These are phyloP conservation scores for Mesaphorura yosii DNA, from an alignment of 1,140 invertebrate species.

Conservation along the genomic window DNA sequence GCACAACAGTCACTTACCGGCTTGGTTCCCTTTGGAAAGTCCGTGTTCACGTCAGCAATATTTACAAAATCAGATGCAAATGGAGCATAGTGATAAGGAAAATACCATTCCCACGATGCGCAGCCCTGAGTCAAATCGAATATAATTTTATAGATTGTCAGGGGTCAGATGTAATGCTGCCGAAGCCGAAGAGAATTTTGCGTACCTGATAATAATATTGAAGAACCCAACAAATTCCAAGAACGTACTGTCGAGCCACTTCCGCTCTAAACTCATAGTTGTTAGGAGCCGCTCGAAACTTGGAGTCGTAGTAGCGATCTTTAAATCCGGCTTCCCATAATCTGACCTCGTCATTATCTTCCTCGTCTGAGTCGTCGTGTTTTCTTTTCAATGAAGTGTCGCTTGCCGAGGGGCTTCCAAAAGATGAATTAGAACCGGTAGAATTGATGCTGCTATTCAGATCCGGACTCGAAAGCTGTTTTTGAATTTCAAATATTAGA, in stretches of 20 bases:
- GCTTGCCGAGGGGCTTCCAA: too few species aligned
- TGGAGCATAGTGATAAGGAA: conserved; percentile 99
- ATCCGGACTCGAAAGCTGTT: neutral
- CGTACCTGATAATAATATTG: conserved; percentile 88
- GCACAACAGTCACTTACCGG: conserved; percentile 52
- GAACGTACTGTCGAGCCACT: conserved; percentile 86
- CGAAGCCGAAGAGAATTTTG: too few species aligned
- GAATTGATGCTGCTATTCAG: too few species aligned
- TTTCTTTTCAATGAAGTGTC: too few species aligned
- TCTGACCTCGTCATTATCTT: conserved; percentile 82
- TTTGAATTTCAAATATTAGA: conserved; percentile 1
- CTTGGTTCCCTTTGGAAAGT: conserved; percentile 76
- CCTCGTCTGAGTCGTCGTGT: conserved; percentile 42
- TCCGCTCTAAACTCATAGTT: conserved; percentile 77
- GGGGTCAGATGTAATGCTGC: too few species aligned
- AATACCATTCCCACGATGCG: conserved; percentile 99
- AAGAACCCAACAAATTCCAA: conserved; percentile 94
- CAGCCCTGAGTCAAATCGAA: conserved; percentile 78
- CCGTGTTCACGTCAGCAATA: conserved; percentile 67
- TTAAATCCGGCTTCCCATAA: conserved; percentile 98
- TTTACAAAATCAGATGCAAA: conserved; percentile 98
- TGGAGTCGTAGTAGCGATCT: conserved; percentile 92
- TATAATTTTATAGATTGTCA: conserved; percentile 2
- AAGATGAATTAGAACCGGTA: too few species aligned
- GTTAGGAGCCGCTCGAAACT: conserved; percentile 75